phyloP scores from a whole-genome alignment of 1,140 invertebrate species.

The Pollicipes pollicipes region DNA sequence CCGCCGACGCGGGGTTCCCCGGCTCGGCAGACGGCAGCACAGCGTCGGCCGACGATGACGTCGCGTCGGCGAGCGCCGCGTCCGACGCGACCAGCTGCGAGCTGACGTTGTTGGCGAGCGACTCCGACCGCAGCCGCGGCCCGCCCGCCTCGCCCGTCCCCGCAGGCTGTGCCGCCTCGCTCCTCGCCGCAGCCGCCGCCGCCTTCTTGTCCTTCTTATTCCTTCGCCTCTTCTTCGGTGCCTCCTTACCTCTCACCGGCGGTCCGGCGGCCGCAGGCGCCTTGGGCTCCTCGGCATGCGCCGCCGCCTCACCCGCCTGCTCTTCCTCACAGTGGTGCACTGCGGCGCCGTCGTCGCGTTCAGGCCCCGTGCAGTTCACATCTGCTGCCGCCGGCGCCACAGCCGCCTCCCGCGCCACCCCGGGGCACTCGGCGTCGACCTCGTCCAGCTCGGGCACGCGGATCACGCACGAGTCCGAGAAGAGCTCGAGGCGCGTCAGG shows the following conservation, averaged over 20 bases:
- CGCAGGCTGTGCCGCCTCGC: too few relatives aligned
- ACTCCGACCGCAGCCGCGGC: too few relatives aligned
- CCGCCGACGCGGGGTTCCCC: too few relatives aligned
- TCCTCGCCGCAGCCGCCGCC: too few relatives aligned
- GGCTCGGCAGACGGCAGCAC: too few relatives aligned
- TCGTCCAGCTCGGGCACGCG: neutral
- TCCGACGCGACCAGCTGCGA: too few relatives aligned
- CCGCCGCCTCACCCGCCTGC: neutral
- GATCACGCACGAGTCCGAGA: neutral
- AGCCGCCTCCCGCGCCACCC: neutral
- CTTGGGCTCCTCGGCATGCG: neutral
- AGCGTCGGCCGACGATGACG: too few relatives aligned
- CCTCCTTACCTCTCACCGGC: neutral
- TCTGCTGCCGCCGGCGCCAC: neutral
- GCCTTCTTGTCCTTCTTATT: neutral
- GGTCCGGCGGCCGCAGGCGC: too few relatives aligned
- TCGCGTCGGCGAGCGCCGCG: too few relatives aligned
- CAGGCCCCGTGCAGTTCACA: neutral
- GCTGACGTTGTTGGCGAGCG: too few relatives aligned
- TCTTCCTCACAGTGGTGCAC: neutral
- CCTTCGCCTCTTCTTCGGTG: neutral
- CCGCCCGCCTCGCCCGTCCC: too few relatives aligned
- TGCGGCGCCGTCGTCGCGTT: too few relatives aligned
- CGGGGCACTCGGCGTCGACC: neutral
- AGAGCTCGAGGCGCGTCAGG: neutral